phyloP scores from a whole-genome alignment of 64 coral and sea anemone species.

The Hydrozoanthus tunicans region DNA sequence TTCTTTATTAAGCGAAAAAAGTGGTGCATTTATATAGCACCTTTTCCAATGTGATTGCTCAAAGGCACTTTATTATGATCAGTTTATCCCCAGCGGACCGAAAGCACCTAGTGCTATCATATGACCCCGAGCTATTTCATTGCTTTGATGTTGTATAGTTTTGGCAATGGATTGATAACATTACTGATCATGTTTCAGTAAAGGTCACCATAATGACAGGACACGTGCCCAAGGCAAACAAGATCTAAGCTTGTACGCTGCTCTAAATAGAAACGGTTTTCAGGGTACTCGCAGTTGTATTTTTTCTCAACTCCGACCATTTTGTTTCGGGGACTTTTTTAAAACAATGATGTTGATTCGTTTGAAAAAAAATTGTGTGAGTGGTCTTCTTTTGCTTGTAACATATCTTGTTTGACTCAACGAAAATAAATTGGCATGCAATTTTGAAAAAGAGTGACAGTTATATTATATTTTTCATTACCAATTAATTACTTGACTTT shows the following conservation, averaged over 20 bases:
- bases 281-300: conserved; percentile 13
- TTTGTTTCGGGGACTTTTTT: conserved; percentile 49
- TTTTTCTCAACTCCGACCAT: conserved; percentile 27
- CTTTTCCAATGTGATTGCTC: no score
- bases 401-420: background rate
- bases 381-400: conserved; percentile 7
- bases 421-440: background rate
- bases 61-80: no score
- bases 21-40: no score
- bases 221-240: conserved; percentile 1
- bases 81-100: no score
- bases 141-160: conserved; percentile 33
- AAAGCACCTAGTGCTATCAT: no score
- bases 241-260: background rate
- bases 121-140: conserved; percentile 1
- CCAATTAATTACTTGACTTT: conserved; percentile 15
- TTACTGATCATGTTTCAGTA: background rate
- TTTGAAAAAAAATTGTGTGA: background rate
- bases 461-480: background rate
- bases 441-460: background rate
- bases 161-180: conserved; percentile 2
- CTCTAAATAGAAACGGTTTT: conserved; percentile 25
- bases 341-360: conserved; percentile 17
- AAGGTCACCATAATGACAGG: conserved; percentile 36
- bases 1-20: no score